Percentiles rank a stretch among this genome's conserved stretches.
phyloP scores from a whole-genome alignment of 2,113 vertebrate species.

The Arizona elegans region DNA sequence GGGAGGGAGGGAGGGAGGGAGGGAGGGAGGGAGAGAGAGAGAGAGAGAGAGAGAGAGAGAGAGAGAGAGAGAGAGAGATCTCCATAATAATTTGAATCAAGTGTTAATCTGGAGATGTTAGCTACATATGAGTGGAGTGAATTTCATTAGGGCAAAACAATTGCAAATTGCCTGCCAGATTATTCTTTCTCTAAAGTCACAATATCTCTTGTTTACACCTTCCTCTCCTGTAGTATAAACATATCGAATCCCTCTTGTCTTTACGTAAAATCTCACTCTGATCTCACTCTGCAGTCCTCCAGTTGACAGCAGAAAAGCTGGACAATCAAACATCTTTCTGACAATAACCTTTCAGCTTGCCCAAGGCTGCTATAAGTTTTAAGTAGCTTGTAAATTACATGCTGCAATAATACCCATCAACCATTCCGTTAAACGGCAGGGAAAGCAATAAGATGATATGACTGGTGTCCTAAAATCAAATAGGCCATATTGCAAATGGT shows the following conservation, averaged over 20 bases:
- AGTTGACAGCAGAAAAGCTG: neutral
- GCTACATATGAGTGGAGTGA: neutral
- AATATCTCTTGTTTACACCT: neutral
- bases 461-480: neutral
- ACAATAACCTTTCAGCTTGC: neutral
- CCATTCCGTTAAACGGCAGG: neutral
- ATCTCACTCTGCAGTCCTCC: neutral
- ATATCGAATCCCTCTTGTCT: neutral
- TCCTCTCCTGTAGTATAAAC: neutral
- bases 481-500: neutral
- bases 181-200: neutral
- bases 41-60: too few species aligned
- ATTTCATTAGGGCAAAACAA: neutral
- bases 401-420: neutral
- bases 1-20: rapidly evolving
- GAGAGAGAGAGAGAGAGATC: too few species aligned
- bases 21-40: too few species aligned
- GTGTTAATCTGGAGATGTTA: neutral
- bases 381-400: neutral
- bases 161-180: neutral
- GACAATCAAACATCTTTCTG: neutral
- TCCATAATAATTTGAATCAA: neutral
- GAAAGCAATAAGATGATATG: neutral
- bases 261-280: neutral
- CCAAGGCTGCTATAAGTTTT: neutral